Conservation (phyloP, 53 echinoderm and acorn worm species). For the Glandiceps talaboti region DNA sequence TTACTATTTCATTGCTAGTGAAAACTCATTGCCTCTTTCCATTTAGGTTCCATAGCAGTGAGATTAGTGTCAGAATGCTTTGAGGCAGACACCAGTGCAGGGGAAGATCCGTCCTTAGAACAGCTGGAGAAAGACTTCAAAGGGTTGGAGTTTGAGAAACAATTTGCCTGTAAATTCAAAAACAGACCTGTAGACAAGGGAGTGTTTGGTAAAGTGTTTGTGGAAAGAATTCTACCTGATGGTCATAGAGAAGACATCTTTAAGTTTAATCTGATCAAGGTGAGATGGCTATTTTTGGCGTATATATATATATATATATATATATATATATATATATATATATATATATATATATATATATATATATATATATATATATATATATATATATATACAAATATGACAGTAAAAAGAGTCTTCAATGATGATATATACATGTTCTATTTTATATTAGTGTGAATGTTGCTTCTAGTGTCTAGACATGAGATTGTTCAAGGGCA, state of each 20-base stretch:
- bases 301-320: no score
- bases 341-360: no score
- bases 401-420: no score
- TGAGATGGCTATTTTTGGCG: background rate
- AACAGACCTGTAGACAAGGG: slow-evolving; percentile 59
- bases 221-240: slow-evolving; percentile 42
- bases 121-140: slow-evolving; percentile 78
- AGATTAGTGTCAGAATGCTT: slow-evolving; percentile 86
- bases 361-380: no score
- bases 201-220: slow-evolving; percentile 97
- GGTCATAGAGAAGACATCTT: slow-evolving; percentile 73
- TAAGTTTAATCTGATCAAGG: slow-evolving; percentile 94
- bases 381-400: no score
- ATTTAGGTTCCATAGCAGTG: slow-evolving; percentile 82
- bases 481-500: no score
- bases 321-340: no score
- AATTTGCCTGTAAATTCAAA: slow-evolving; percentile 92
- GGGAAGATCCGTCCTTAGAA: slow-evolving; percentile 71
- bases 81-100: slow-evolving; percentile 83
- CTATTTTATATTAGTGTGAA: no score
- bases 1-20: no score
- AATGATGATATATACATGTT: no score
- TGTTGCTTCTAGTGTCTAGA: no score
- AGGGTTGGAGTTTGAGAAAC: slow-evolving; percentile 94
- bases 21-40: no score